phyloP scores from a whole-genome alignment of 2,797 vertebrate genomes.

The Hafferia zeledoni region DNA sequence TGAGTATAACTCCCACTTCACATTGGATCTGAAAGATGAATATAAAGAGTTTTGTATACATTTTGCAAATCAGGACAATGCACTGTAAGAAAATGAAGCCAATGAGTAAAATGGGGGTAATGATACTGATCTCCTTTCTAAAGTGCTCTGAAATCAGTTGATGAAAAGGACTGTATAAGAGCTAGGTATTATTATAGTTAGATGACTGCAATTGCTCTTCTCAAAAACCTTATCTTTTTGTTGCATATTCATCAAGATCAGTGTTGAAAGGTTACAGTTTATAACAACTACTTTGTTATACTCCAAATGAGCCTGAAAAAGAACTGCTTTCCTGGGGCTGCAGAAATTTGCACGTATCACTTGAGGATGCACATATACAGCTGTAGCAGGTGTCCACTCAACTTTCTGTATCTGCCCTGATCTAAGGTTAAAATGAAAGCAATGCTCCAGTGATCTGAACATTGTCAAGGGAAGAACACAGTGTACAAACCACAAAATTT shows the following conservation, averaged over 20 bases:
- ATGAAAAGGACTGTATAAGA: slow-evolving; percentile 64
- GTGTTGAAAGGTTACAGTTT: slow-evolving; percentile 59
- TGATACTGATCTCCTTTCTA: slow-evolving; percentile 73
- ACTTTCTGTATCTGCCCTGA: neutral
- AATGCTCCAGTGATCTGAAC: neutral
- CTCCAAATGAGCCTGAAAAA: slow-evolving; percentile 34
- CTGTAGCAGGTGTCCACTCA: neutral
- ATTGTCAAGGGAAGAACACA: neutral
- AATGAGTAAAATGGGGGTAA: slow-evolving; percentile 74
- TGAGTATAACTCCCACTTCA: slow-evolving; percentile 44
- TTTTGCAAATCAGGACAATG: slow-evolving; percentile 59
- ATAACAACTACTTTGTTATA: slow-evolving; percentile 50
- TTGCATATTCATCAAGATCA: slow-evolving; percentile 57
- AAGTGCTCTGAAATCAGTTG: slow-evolving; percentile 58
- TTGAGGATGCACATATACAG: neutral
- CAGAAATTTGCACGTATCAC: neutral
- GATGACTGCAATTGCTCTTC: slow-evolving; percentile 30
- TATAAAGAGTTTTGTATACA: slow-evolving; percentile 65
- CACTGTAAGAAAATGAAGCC: slow-evolving; percentile 63
- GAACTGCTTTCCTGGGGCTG: neutral
- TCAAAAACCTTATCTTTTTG: slow-evolving; percentile 63
- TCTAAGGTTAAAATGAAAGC: neutral
- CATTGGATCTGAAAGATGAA: slow-evolving; percentile 53
- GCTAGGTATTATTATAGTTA: slow-evolving; percentile 57
- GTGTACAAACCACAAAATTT: neutral